A percentile compares a stretch with the other conserved stretches of the same genome.
Evolutionary conservation across 2,888 invertebrate genomes (phyloP).

Genomic region (Actias luna): DNA sequence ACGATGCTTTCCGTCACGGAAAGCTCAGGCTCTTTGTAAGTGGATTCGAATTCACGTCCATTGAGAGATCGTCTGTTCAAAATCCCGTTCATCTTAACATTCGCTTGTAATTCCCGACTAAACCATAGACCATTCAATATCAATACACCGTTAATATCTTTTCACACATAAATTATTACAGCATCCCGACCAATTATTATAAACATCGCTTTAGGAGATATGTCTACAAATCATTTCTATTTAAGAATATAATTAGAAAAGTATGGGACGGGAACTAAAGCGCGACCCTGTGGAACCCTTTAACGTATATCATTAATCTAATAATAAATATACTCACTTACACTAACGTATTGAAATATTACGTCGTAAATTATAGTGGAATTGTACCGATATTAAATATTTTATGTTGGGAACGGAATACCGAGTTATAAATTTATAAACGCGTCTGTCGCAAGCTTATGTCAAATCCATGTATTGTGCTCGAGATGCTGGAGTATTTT

Average conservation of each 20-base stretch:
- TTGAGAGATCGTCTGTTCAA: no score
- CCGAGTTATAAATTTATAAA: slow-evolving; percentile 1
- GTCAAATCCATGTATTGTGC: neutral
- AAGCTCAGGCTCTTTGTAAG: no score
- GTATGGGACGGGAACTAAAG: neutral
- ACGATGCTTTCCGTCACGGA: no score
- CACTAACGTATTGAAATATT: slow-evolving; percentile 5
- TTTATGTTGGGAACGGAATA: slow-evolving; percentile 2
- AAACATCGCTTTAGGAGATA: slow-evolving; percentile 13
- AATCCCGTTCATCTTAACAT: no score
- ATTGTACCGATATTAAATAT: neutral
- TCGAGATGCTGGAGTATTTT: neutral
- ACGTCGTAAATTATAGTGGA: neutral
- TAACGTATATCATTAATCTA: slow-evolving; percentile 3
- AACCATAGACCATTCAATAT: neutral
- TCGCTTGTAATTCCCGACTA: no score
- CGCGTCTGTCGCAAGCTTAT: slow-evolving; percentile 1
- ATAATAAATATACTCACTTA: neutral
- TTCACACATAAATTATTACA: slow-evolving; percentile 17
- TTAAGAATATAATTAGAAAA: slow-evolving; percentile 1
- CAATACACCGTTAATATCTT: neutral
- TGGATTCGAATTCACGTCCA: no score
- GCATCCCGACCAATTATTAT: slow-evolving; percentile 26
- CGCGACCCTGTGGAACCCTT: neutral
- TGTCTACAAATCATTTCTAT: slow-evolving; percentile 9